Evolutionary conservation across 1,140 invertebrate genomes (phyloP), one percentile per base, ranked within the genome.

Genomic region (Philotrypesis tridentata): DNA sequence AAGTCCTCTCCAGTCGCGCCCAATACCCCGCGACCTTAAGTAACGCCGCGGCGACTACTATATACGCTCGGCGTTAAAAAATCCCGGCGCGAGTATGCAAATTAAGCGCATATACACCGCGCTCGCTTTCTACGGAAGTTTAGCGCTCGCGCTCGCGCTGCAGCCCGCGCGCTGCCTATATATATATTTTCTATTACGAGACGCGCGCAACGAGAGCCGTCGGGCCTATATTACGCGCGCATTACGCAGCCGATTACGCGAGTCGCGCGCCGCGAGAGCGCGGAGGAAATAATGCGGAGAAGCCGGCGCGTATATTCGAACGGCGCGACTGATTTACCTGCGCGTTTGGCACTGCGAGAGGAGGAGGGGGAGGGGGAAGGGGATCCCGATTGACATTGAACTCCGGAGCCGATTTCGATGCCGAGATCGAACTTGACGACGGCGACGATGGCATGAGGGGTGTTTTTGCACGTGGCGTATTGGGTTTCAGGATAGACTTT

Each of bases 61-160:
- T n/a, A n/a, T n/a, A n/a, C n/a, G n/a, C n/a, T n/a, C 9, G 3
- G 8, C 25, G 40, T 4, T 72, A 43, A 63, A 80, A 63, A 95
- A 79, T 9, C 78, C n/a, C n/a, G n/a, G n/a, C 74, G 55, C 78
- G 23, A 65, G 82, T 87, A 87, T 87, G 85, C 84, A 87, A 88
- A 88, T 88, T 84, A 14, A 68, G 23, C 25, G 83, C 84, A 73
- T n/a, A n/a, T n/a, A n/a, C n/a, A n/a, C n/a, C n/a, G n/a, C n/a
- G n/a, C 65, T 82, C 83, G 84, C 86, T 89, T 89, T 88, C 88
- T 89, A 88, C 86, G 86, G 87, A 88, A 88, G 88, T 87, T 85
- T 61, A 76, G 14, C 68, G 72, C 71, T 70, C n/a, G 61, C 11
- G 21, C 21, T 8, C 2, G 2, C 2, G 65, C 29, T 17, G 68